phyloP scores from a whole-genome alignment of 1,140 invertebrate species.

The Brachionus calyciflorus region DNA sequence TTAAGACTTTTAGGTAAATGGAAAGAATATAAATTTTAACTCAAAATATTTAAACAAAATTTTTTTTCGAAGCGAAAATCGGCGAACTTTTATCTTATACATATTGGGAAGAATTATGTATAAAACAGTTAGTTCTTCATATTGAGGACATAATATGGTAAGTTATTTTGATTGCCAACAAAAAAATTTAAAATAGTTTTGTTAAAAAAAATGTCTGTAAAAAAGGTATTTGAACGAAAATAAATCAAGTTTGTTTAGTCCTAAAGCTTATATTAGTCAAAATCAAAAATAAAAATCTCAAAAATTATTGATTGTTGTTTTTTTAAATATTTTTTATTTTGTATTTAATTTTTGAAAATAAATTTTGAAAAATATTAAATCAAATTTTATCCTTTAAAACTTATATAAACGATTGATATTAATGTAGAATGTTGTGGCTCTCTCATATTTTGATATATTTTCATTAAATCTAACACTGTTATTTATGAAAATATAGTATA shows the following conservation, averaged over 20 bases:
- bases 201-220: too few species aligned
- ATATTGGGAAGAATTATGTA: constrained; percentile 40
- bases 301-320: too few species aligned
- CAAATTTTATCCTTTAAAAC: too few species aligned
- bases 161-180: not conserved
- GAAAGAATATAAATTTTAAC: not conserved
- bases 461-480: too few species aligned
- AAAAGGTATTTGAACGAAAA: constrained; percentile 43
- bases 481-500: too few species aligned
- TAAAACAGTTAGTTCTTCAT: constrained; percentile 35
- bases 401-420: too few species aligned
- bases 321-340: too few species aligned
- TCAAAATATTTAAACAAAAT: too few species aligned
- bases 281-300: constrained; percentile 25
- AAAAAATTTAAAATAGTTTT: not conserved
- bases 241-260: constrained; percentile 34
- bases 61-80: constrained; percentile 17
- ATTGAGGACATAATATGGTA: constrained; percentile 32
- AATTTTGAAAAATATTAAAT: not conserved
- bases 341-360: not conserved
- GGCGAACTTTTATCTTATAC: constrained; percentile 43
- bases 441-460: too few species aligned
- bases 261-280: constrained; percentile 9
- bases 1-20: constrained; percentile 39
- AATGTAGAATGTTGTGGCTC: too few species aligned